Percentiles rank a stretch among this genome's conserved stretches.
phyloP scores from a whole-genome alignment of 1,140 invertebrate species.

The Arctopsyche grandis region DNA sequence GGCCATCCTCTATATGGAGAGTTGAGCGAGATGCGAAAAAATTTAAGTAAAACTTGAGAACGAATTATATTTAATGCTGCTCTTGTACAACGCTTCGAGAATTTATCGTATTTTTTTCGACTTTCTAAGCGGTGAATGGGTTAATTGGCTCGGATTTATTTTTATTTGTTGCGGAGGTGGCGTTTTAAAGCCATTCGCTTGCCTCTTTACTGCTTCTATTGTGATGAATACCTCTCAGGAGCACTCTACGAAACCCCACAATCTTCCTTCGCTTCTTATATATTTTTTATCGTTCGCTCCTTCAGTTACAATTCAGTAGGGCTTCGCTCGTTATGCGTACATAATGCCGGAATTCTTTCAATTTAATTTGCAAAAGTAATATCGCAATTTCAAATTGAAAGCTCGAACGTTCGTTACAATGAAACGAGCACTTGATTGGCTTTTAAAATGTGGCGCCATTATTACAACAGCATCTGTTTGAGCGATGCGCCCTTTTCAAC shows the following conservation, averaged over 20 bases:
- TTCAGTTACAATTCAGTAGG: not conserved
- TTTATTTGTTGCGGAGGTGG: constrained; percentile 24
- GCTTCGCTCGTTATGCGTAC: too few relatives aligned
- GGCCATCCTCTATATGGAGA: too few relatives aligned
- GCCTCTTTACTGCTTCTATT: constrained; percentile 21
- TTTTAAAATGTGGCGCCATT: not conserved
- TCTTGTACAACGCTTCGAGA: not conserved
- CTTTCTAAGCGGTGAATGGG: not conserved
- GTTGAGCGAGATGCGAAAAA: too few relatives aligned
- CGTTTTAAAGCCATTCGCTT: constrained; percentile 30
- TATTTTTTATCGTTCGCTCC: not conserved
- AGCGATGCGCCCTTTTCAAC: not conserved
- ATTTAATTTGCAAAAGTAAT: too few relatives aligned
- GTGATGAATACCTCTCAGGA: constrained; percentile 24
- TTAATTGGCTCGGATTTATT: constrained; percentile 33
- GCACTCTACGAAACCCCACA: not conserved
- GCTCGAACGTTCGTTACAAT: too few relatives aligned
- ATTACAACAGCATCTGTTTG: not conserved
- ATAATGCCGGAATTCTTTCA: too few relatives aligned
- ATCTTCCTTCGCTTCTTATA: not conserved
- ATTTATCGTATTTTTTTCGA: not conserved
- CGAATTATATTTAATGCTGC: too few relatives aligned
- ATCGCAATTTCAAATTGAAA: too few relatives aligned
- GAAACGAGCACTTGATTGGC: too few relatives aligned
- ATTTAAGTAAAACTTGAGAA: too few relatives aligned